Conservation (phyloP, 1,140 invertebrate species). For the Drosophila simulans region DNA sequence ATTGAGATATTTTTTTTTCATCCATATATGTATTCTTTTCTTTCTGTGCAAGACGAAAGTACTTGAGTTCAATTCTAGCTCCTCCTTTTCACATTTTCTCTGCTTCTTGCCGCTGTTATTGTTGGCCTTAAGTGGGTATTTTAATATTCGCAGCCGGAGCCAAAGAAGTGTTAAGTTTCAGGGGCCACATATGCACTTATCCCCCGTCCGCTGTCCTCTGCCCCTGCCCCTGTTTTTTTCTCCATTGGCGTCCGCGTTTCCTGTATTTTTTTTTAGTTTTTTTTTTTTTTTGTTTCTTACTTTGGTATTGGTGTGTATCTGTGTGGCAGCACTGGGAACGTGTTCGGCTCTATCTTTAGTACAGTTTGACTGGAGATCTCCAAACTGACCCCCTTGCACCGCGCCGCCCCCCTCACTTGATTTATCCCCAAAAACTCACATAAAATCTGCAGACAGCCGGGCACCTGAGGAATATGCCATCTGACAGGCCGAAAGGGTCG, state of each 20-base stretch:
- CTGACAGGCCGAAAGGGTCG: slow-evolving; percentile 18
- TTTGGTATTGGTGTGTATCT: slow-evolving; percentile 21
- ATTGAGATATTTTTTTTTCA: neutral
- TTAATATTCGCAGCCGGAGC: slow-evolving; percentile 76
- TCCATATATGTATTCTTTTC: neutral
- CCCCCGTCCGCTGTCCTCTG: slow-evolving; percentile 33
- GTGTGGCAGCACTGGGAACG: slow-evolving; percentile 46
- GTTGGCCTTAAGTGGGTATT: slow-evolving; percentile 76
- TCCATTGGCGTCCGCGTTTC: slow-evolving; percentile 61
- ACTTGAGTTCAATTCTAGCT: slow-evolving; percentile 39
- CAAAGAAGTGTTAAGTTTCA: slow-evolving; percentile 77
- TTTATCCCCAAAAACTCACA: slow-evolving; percentile 23
- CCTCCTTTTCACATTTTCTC: slow-evolving; percentile 46
- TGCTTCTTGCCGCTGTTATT: slow-evolving; percentile 51
- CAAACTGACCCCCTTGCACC: slow-evolving; percentile 16
- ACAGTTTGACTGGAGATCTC: slow-evolving; percentile 62
- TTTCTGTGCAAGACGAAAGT: slow-evolving; percentile 14
- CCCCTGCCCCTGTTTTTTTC: slow-evolving; percentile 2
- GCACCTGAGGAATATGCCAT: slow-evolving; percentile 19
- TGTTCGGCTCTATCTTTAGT: slow-evolving; percentile 77
- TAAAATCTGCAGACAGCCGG: slow-evolving; percentile 7
- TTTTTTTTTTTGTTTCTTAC: neutral
- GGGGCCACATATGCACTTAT: slow-evolving; percentile 73
- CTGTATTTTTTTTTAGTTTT: slow-evolving; percentile 47
- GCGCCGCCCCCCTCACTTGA: neutral